Evolutionary conservation across 2,888 invertebrate species (phyloP), one percentile per base, ranked within the genome.

Genomic region (Cacoxenus indagator): DNA sequence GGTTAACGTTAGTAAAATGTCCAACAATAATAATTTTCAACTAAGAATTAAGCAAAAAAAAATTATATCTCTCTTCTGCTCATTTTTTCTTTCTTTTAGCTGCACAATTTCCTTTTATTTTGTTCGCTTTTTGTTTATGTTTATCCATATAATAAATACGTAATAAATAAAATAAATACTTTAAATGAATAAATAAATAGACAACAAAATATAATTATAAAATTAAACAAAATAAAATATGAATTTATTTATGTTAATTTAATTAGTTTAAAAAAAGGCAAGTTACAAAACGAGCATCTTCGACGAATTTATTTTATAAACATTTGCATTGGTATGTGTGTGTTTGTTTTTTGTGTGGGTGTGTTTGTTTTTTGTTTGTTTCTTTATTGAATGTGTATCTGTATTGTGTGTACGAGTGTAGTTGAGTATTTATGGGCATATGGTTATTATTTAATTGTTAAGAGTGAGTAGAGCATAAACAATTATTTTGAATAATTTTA

Each of bases 1-100:
- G 81, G 75, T 80, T 78, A 81, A 82, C 82, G 83, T 81, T 81
- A 81, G 83, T 81, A 81, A 81, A 81, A 83, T 82, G 78, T 83
- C 80, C 81, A 81, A 81, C 83, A 81, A 81, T 76, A 83, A 76
- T 76, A 78, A 80, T 83, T 51, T 22, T 74, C 78, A 81, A 81
- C 83, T 83, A 81, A 81, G 78, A 83, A 75, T 78, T 77, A 80
- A 80, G 78, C 78, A 82, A 75, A 82, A 83, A 75, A 80, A 74
- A 83, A 74, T 79, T 77, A 76, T 82, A 73, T 78, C 70, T 66
- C 67, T 19, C 66, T 66, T 67, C 27, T 61, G 67, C 14, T 27
- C 67, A 72, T 69, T 55, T 51, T 66, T 64, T 54, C 61, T 29
- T 68, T 74, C 57, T 27, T 72, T 14, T 77, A 82, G 77, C 73